These are phyloP conservation scores for Phataginus tetradactyla DNA, from an alignment of 2,797 vertebrate species.

Conservation along the genomic window DNA sequence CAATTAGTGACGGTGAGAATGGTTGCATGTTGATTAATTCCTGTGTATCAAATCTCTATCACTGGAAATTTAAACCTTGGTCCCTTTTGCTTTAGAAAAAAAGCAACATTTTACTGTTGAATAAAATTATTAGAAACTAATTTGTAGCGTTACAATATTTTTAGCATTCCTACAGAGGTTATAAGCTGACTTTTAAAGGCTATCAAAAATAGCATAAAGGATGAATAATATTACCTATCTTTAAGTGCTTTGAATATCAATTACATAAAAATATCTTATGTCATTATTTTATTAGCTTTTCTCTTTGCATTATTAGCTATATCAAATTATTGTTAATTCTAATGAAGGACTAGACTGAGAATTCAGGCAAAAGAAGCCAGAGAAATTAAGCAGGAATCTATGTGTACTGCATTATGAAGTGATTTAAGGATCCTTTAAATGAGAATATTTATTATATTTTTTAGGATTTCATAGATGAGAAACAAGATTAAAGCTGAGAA, in stretches of 20 bases:
- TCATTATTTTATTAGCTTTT: slow-evolving; percentile 7
- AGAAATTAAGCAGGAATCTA: slow-evolving; percentile 7
- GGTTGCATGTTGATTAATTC: slow-evolving; percentile 26
- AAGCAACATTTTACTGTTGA: slow-evolving; percentile 31
- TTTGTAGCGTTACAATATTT: not conserved
- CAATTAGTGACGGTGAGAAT: not conserved
- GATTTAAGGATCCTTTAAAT: not conserved
- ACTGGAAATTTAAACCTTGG: not conserved
- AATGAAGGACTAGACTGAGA: slow-evolving; percentile 10
- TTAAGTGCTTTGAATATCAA: slow-evolving; percentile 18
- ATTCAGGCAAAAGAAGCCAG: not conserved
- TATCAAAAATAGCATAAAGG: slow-evolving; percentile 6
- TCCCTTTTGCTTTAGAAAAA: not conserved
- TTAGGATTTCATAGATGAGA: slow-evolving; percentile 23
- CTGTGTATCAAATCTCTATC: not conserved
- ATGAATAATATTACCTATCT: not conserved
- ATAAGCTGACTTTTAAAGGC: slow-evolving; percentile 11
- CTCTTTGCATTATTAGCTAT: slow-evolving; percentile 29
- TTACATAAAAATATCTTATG: not conserved
- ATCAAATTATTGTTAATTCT: not conserved
- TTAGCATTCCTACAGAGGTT: not conserved
- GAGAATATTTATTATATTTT: not conserved
- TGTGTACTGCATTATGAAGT: not conserved
- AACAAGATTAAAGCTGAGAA: slow-evolving; percentile 22
- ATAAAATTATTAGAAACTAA: slow-evolving; percentile 2